A percentile compares a stretch with the other conserved stretches of the same genome.
Conservation (phyloP, 1,140 invertebrate genomes). For the Papilio glaucus region DNA sequence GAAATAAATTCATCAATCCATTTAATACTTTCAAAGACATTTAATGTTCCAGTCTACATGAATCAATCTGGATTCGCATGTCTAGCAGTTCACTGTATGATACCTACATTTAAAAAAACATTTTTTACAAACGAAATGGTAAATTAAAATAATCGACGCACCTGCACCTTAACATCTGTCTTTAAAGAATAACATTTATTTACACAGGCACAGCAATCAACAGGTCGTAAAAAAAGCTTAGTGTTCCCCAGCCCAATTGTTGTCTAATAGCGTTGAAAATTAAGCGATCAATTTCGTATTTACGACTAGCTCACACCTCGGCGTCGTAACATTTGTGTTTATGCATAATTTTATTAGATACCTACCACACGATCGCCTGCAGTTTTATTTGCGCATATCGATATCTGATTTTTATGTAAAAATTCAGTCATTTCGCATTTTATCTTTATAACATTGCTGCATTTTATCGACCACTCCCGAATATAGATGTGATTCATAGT, state of each 20-base stretch:
- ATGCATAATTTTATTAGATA: conserved; percentile 38
- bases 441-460: conserved; percentile 14
- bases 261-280: conserved; percentile 34
- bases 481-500: conserved; percentile 7
- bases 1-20: too few relatives aligned
- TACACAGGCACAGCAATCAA: conserved; percentile 11
- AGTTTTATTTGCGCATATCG: conserved; percentile 29
- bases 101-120: neutral
- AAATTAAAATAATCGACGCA: neutral
- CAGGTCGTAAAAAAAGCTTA: conserved; percentile 24
- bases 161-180: conserved; percentile 1
- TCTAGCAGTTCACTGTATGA: too few relatives aligned
- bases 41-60: neutral
- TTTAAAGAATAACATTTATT: neutral
- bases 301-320: conserved; percentile 37
- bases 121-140: neutral
- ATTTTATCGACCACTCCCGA: conserved; percentile 10
- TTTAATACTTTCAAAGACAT: too few relatives aligned
- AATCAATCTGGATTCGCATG: neutral
- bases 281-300: conserved; percentile 33
- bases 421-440: conserved; percentile 26
- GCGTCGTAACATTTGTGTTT: conserved; percentile 17
- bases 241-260: conserved; percentile 5
- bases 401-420: conserved; percentile 29
- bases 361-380: conserved; percentile 33